Evolutionary conservation across 1,140 invertebrate genomes (phyloP), one percentile per base, ranked within the genome.

Genomic region (Trachymyrmex septentrionalis): DNA sequence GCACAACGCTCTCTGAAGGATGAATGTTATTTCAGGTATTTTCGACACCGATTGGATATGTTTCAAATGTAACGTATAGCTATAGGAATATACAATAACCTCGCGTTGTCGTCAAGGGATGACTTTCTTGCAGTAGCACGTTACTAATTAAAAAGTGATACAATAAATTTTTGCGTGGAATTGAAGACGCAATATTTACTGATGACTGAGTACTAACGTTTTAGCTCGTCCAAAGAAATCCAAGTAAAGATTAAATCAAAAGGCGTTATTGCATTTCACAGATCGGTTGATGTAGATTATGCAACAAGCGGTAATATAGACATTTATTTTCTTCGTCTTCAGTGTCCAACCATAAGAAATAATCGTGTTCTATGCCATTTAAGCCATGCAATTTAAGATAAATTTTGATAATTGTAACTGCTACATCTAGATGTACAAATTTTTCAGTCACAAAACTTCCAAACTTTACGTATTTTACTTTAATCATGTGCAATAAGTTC

Each of bases 31-130:
- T 75, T 75, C 67, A 19, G 38, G 19, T 73, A 75, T 84, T 84
- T 84, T 72, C 80, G 57, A 76, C 59, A 76, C 21, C 57, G 55
- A 84, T 84, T 84, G 80, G 69, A 84, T 27, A 34, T 81, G 64
- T 71, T 81, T 81, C 78, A 57, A 81, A 81, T 71, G 67, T 82
- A 73, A 82, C 80, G 24, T 73, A 73, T 72, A 82, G 19, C 67
- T 55, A 7, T 1, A 21, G 24, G 30, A 73, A 73, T 27, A 19
- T 9, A 38, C 34, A 27, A 71, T 82, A 48, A 48, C 1, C 34
- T 48, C 53, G 53, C 38, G 3, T 34, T n/a, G 12, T 72, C 4
- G n/a, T 75, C 38, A n/a, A 34, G 19, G 9, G 21, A 50, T 55
- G 30, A 57, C 30, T 81, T 59, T 50, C 44, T 38, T 69, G 66